phyloP scores from a whole-genome alignment of 2,888 invertebrate genomes.

The Cheiracanthium punctorium region DNA sequence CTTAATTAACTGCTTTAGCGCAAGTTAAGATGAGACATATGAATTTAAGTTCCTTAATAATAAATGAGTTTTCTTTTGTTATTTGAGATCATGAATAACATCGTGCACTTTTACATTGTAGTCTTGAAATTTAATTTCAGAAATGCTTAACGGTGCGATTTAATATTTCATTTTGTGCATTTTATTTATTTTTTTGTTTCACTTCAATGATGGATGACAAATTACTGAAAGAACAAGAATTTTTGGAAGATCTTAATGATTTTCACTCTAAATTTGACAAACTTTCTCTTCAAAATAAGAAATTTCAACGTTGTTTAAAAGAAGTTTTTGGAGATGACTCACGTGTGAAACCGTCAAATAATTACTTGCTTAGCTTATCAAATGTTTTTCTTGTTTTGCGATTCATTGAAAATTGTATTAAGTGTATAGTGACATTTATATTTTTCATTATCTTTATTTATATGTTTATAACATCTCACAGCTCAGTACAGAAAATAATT shows the following conservation, averaged over 20 bases:
- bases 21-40: too few relatives aligned
- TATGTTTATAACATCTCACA: conserved; percentile 66
- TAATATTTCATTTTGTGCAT: not conserved
- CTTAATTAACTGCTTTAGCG: too few relatives aligned
- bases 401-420: conserved; percentile 21
- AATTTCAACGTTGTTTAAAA: not conserved
- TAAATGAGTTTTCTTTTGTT: not conserved
- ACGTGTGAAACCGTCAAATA: not conserved
- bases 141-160: not conserved
- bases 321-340: not conserved
- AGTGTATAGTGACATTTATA: conserved; percentile 30
- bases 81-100: not conserved
- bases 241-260: not conserved
- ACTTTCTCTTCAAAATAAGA: not conserved
- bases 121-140: conserved; percentile 2
- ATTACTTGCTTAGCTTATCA: not conserved
- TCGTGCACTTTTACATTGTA: not conserved
- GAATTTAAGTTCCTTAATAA: too few relatives aligned
- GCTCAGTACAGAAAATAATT: conserved; percentile 81
- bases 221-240: not conserved
- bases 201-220: not conserved
- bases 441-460: conserved; percentile 47
- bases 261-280: not conserved
- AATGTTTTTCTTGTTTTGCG: not conserved
- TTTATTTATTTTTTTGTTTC: not conserved